Evolutionary conservation across 2,797 vertebrate genomes (phyloP).

Genomic region (Nyctibius grandis): DNA sequence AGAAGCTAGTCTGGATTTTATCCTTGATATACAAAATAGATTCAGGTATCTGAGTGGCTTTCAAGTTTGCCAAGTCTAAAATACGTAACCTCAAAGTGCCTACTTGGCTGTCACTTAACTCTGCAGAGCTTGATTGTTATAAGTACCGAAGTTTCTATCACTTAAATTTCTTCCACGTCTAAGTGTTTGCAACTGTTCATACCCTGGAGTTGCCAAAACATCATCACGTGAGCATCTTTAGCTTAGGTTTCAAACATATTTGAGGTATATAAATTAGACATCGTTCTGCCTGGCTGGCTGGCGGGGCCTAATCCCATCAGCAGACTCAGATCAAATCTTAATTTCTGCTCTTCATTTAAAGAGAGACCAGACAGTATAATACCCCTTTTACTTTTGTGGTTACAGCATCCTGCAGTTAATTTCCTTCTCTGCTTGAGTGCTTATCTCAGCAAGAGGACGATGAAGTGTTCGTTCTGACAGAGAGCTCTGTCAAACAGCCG

Average conservation of each 20-base stretch:
- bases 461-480: background rate
- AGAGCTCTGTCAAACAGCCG: background rate
- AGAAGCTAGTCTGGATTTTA: background rate
- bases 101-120: background rate
- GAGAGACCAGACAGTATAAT: background rate
- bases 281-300: background rate
- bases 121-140: background rate
- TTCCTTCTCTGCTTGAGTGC: background rate
- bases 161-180: background rate
- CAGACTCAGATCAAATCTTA: conserved; percentile 10
- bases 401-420: background rate
- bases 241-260: conserved; percentile 30
- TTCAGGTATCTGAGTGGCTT: background rate
- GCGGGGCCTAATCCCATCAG: background rate
- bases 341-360: conserved; percentile 32
- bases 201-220: background rate
- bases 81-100: background rate
- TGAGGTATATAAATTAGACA: conserved; percentile 21
- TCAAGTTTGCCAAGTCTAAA: background rate
- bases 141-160: background rate
- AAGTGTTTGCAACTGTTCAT: conserved; percentile 1
- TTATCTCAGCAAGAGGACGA: background rate
- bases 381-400: conserved; percentile 16
- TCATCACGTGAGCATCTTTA: background rate
- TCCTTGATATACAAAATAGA: background rate